Evolutionary conservation across 2,888 invertebrate species (phyloP), one percentile per base, ranked within the genome.

Genomic region (Tyria jacobaeae): DNA sequence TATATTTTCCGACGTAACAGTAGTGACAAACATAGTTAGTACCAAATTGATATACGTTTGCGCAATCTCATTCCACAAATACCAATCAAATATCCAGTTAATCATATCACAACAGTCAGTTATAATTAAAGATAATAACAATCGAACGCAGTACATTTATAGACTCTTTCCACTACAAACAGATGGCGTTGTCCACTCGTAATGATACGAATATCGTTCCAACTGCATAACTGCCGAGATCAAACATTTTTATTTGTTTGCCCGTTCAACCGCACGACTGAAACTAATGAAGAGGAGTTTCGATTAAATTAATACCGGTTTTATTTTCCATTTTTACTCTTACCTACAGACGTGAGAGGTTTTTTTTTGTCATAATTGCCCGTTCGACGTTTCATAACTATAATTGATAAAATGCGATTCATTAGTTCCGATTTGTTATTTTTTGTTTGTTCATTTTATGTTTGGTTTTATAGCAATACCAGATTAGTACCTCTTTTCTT

Each of bases 221-320:
- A 80, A 86, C 85, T 86, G 88, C 87, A 89, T 88, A 90, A 87
- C 88, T 67, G 85, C 84, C 78, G 85, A 88, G 90, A 92, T 92
- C 91, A 91, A 91, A 90, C 89, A 91, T 90, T 91, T 91, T 90
- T 91, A 91, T 91, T 91, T 91, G 89, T 89, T 89, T 92, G 89
- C 87, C 84, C 89, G 89, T 81, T 89, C 89, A 87, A 89, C 91
- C 91, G 88, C 88, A 88, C 84, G 82, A 81, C 84, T 89, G 89
- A 85, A 91, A 91, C 91, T 92, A 92, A 92, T 92, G 91, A 92
- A 92, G 91, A 89, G 89, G 80, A 88, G 86, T 89, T 89, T 91
- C 89, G 86, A 91, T 92, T 90, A 89, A 92, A 89, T 92, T 90
- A 90, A 91, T 89, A 86, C 83, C 71, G 81, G 82, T 88, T 91